Evolutionary conservation across 2,888 invertebrate genomes (phyloP).

Genomic region (Achlya flavicornis): DNA sequence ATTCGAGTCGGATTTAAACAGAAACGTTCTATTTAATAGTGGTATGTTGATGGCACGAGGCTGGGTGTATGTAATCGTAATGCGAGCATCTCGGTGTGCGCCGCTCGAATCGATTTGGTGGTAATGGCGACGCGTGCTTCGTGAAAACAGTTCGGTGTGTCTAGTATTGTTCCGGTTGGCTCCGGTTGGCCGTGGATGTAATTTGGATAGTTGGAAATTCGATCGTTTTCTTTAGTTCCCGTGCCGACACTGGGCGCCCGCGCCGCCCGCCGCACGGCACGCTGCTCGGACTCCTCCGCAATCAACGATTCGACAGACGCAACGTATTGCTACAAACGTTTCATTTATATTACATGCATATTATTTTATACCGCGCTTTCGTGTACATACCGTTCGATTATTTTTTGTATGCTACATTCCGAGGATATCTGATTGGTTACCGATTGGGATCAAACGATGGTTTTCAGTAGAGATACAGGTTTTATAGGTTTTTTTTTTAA

Average conservation of each 20-base stretch:
- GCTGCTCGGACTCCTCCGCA: slow-evolving; percentile 48
- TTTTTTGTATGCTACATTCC: not conserved
- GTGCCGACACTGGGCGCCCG: slow-evolving; percentile 43
- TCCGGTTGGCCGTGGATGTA: slow-evolving; percentile 59
- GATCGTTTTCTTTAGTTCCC: slow-evolving; percentile 59
- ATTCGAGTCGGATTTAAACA: slow-evolving; percentile 82
- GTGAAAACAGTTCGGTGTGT: slow-evolving; percentile 37
- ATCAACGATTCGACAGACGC: slow-evolving; percentile 68
- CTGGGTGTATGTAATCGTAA: slow-evolving; percentile 43
- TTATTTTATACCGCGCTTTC: slow-evolving; percentile 27
- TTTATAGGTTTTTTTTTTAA: not conserved
- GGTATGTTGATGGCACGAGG: slow-evolving; percentile 70
- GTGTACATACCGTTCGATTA: slow-evolving; percentile 21
- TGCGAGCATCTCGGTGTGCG: slow-evolving; percentile 39
- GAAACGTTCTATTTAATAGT: slow-evolving; percentile 82
- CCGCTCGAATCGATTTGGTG: slow-evolving; percentile 73
- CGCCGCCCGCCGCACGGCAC: slow-evolving; percentile 16
- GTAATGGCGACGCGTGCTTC: slow-evolving; percentile 73
- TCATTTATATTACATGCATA: slow-evolving; percentile 56
- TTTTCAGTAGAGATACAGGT: not conserved
- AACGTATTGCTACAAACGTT: slow-evolving; percentile 42
- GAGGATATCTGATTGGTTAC: not conserved
- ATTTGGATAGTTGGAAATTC: slow-evolving; percentile 52
- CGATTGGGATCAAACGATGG: not conserved
- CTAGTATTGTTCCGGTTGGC: slow-evolving; percentile 64